Base-by-base conservation (phyloP, 30 jellyfish, hydroid and myxozoan genomes). In the Mastigias papua region DNA sequence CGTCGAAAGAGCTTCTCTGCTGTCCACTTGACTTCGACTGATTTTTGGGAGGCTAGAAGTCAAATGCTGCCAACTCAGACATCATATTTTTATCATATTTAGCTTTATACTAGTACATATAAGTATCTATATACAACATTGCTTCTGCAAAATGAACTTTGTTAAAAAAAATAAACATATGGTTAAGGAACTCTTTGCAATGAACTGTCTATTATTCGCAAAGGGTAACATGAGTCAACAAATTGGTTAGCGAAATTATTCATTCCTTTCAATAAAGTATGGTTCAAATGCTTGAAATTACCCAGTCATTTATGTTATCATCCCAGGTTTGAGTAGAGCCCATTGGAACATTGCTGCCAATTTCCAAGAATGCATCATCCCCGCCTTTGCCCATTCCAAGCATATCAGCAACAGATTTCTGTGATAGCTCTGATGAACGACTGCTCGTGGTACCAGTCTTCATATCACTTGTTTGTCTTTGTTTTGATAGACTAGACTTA, bases 381-480 rank as follows among this genome's bases (percentile, higher is more conserved):
- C 21, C 70, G 17, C 86, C 83, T 15, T 30, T 32, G n/a, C 57
- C 87, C 87, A 69, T 26, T 27, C 92, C 90, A 10, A 78, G 79
- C 34, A 80, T 64, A 72, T 79, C 88, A 65, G 87, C 89, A n/a
- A 71, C 92, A n/a, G 90, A 73, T 48, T 48, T 58, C 2, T 68
- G 83, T 16, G 88, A 48, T n/a, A 73, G 81, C 29, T 76, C 90
- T 22, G 62, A 62, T 31, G 21, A 17, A 58, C 25, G 25, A 58
- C 29, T 58, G 7, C 21, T 58, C 11, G 70, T 11, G 27, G 8
- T 20, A 58, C 70, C 25, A 20, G 70, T 8, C 70, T 8, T n/a
- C 27, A 28, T 3, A 17, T 58, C 70, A 58, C 25, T 58, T n/a
- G n/a, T n/a, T n/a, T n/a, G 29, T 8, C 70, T 20, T 46, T 46